These are phyloP conservation scores for Papilio machaon DNA, from an alignment of 1,140 invertebrate species.

Conservation along the genomic window DNA sequence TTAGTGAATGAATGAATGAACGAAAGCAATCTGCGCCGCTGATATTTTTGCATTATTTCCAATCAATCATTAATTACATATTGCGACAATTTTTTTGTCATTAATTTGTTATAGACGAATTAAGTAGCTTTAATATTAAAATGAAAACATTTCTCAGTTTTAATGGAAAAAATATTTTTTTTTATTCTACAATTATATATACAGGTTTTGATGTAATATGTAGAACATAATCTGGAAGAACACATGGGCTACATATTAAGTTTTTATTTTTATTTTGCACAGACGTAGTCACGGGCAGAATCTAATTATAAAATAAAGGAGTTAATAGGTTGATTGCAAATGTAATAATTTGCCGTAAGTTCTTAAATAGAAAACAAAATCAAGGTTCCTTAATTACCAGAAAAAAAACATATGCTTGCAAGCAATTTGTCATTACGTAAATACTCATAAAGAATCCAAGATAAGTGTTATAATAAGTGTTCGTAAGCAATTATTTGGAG, in stretches of 20 bases:
- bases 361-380: neutral
- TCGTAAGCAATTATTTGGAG: slow-evolving; percentile 2
- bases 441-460: slow-evolving; percentile 1
- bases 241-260: too few relatives aligned
- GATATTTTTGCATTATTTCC: neutral
- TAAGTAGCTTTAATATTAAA: neutral
- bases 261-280: too few relatives aligned
- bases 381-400: too few relatives aligned
- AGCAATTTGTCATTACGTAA: neutral
- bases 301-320: too few relatives aligned
- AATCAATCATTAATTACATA: slow-evolving; percentile 25
- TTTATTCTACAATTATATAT: too few relatives aligned
- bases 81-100: neutral
- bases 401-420: neutral
- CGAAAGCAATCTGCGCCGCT: neutral
- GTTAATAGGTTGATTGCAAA: too few relatives aligned
- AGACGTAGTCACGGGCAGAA: too few relatives aligned
- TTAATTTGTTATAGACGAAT: neutral
- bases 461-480: neutral
- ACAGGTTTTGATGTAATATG: too few relatives aligned
- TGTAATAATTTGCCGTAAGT: too few relatives aligned
- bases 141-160: neutral
- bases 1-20: slow-evolving; percentile 7
- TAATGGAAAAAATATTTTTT: too few relatives aligned
- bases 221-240: too few relatives aligned